Base-by-base conservation (phyloP, 1,140 invertebrate species). In the Ptiloglossa arizonensis region DNA sequence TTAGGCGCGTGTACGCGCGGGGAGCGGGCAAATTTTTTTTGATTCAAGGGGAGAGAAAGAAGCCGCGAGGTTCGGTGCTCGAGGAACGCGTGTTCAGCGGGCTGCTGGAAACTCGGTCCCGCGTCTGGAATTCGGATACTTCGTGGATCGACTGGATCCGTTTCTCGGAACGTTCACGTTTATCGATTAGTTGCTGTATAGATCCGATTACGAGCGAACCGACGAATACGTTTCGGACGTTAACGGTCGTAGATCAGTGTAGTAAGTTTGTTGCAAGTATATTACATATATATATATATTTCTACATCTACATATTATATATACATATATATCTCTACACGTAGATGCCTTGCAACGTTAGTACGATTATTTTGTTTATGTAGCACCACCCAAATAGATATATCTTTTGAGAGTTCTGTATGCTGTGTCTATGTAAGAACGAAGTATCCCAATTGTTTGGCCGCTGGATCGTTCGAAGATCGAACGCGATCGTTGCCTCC, bases 301-400 rank as follows among this genome's bases (percentile, higher is more conserved):
- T 83, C 27, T 79, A 67, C 67, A 67, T 60, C 13, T 74, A 56
- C 74, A 77, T 52, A 76, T 27, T 64, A 48, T 52, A 29, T n/a
- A 57, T 38, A 69, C 29, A 44, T 63, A 44, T 70, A 78, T 79
- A 62, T 80, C 59, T 80, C 41, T 72, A 69, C 69, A 68, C 69
- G 82, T 85, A 85, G 82, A 77, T 78, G 83, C 83, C 77, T 85
- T 78, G 64, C 73, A 63, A 59, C 68, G 52, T 76, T 85, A 85
- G 82, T 57, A 78, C 68, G 74, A 82, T 63, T 54, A 76, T 84
- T 72, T 77, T 71, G 54, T 77, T 84, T 84, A 73, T 74, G 73
- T 85, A 85, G 83, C 80, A 79, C 64, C 71, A 77, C 70, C 57
- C 48, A 79, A 57, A 73, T 85, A 85, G 82, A 19, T 81, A 66